Base-by-base conservation (phyloP, 2,888 invertebrate species). In the Caenorhabditis sp. region DNA sequence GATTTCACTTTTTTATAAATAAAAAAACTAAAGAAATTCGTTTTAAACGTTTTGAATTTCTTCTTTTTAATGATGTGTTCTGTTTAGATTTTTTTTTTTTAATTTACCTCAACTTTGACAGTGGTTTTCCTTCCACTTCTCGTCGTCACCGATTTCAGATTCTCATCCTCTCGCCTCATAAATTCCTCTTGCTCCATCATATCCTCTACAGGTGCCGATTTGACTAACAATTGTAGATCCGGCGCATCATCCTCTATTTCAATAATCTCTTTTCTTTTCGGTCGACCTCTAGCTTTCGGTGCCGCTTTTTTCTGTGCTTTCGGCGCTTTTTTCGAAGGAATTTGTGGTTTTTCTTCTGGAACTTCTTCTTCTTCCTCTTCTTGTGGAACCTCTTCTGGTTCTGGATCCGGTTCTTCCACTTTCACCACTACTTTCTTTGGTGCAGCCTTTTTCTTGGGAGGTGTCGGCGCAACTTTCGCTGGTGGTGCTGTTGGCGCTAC, bases 281-380 rank as follows among this genome's bases (percentile, higher is more conserved):
- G 50, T 60, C 26, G 0, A 54, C 38, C 20, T 23, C 27, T n/a
- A n/a, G n/a, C n/a, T n/a, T n/a, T 31, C 38, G 20, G 1, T 43
- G 14, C 14, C 21, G 52, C 12, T 21, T 20, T 26, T 43, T n/a
- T 20, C 17, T n/a, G 38, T 27, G 14, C 52, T 43, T 52, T 53
- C 57, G 25, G n/a, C n/a, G 25, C 43, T 5, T 49, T 57, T 0
- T 52, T 31, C 25, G n/a, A 31, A 12, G 52, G 49, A 20, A 49
- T 26, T 12, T 21, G 21, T 14, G 12, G 3, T 5, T 38, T 53
- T 12, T 64, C 64, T 2, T 57, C 64, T 4, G 57, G 38, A 10
- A 57, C 64, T 27, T 63, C 60, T 23, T 69, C 57, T 10, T 17
- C 49, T 14, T 64, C 62, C 17, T 62, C 21, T 31, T 69, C n/a